These are phyloP conservation scores for Astyanax mexicanus DNA, from an alignment of 2,797 vertebrate genomes.

Conservation along the genomic window DNA sequence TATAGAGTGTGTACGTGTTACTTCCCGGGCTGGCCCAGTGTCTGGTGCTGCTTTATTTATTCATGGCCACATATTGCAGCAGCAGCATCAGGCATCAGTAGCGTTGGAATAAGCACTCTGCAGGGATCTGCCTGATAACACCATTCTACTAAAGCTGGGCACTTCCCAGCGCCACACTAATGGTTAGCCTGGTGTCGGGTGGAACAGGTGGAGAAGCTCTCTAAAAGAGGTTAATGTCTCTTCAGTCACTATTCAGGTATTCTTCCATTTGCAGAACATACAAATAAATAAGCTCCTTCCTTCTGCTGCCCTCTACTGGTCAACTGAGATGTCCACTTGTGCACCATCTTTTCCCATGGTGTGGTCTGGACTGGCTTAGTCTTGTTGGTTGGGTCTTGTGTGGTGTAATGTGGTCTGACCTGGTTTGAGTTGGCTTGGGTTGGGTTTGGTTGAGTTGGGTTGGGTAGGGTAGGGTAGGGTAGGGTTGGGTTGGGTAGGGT, in stretches of 20 bases:
- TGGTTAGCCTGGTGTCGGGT: slow-evolving; percentile 21
- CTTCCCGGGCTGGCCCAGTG: slow-evolving; percentile 40
- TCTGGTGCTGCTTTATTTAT: slow-evolving; percentile 51
- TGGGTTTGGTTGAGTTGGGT: too few relatives aligned
- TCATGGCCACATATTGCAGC: slow-evolving; percentile 53
- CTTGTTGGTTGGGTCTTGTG: too few relatives aligned
- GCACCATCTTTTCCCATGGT: slow-evolving; percentile 19
- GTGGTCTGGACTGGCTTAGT: too few relatives aligned
- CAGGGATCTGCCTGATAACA: slow-evolving; percentile 33
- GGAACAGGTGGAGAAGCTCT: slow-evolving; percentile 1
- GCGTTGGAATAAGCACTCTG: slow-evolving; percentile 17
- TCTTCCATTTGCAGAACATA: neutral
- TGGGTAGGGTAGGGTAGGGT: too few relatives aligned
- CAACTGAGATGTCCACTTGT: slow-evolving; percentile 35
- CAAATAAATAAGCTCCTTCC: slow-evolving; percentile 19
- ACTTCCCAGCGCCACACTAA: slow-evolving; percentile 11
- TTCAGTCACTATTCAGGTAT: neutral
- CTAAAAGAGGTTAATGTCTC: neutral
- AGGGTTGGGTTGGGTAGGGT: too few relatives aligned
- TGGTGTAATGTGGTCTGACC: too few relatives aligned
- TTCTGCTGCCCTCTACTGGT: slow-evolving; percentile 10
- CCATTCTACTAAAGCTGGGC: neutral
- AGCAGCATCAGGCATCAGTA: slow-evolving; percentile 31
- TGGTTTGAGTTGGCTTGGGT: too few relatives aligned
- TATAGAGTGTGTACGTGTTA: slow-evolving; percentile 32